Percentiles rank a stretch among this genome's conserved stretches.
phyloP scores from a whole-genome alignment of 2,888 invertebrate genomes.

The Acronicta psi region DNA sequence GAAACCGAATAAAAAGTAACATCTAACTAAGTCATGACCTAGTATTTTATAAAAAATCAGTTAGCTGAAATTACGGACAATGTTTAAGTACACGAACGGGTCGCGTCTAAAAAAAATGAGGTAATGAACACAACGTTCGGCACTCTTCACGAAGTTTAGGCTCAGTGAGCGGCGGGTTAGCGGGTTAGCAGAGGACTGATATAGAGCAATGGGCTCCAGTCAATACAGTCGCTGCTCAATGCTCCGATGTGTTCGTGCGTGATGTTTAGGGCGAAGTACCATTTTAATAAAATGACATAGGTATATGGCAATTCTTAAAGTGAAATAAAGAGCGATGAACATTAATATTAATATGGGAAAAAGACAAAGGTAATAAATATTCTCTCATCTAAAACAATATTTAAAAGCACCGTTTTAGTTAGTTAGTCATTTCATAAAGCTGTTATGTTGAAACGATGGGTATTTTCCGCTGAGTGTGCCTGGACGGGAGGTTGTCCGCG shows the following conservation, averaged over 20 bases:
- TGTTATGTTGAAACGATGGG: constrained; percentile 76
- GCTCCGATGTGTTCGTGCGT: not conserved
- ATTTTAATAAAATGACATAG: not conserved
- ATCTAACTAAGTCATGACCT: constrained; percentile 60
- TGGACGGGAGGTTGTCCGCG: constrained; percentile 83
- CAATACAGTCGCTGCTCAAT: not conserved
- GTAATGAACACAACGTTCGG: constrained; percentile 72
- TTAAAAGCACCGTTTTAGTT: constrained; percentile 51
- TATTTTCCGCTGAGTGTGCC: constrained; percentile 85
- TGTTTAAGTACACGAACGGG: constrained; percentile 57
- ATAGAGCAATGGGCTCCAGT: constrained; percentile 40
- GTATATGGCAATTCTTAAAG: not conserved
- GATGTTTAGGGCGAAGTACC: not conserved
- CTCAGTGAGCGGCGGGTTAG: constrained; percentile 69
- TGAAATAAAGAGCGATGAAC: not conserved
- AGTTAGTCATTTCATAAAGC: constrained; percentile 55
- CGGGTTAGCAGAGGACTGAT: constrained; percentile 67
- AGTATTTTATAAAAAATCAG: constrained; percentile 46
- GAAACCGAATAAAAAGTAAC: constrained; percentile 28
- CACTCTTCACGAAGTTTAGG: constrained; percentile 56
- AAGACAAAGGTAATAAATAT: constrained; percentile 11
- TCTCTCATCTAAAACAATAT: constrained; percentile 21
- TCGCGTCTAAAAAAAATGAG: constrained; percentile 71
- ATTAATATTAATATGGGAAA: not conserved
- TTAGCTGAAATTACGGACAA: constrained; percentile 57